phyloP scores from a whole-genome alignment of 2,113 vertebrate species.

The Pteropus alecto region DNA sequence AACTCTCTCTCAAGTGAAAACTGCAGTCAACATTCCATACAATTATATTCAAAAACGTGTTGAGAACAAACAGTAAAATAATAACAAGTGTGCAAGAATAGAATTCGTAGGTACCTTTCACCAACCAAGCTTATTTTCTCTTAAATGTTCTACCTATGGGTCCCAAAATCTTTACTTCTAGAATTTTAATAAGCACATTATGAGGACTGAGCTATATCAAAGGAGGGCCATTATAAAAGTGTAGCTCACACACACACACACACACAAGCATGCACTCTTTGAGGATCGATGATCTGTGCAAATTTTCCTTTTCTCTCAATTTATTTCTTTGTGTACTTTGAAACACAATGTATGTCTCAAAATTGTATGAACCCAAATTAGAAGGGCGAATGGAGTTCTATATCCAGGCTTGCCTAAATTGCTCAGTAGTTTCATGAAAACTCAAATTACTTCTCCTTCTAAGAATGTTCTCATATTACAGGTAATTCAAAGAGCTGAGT shows the following conservation, averaged over 20 bases:
- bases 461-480: background rate
- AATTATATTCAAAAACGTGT: background rate
- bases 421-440: background rate
- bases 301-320: background rate
- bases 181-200: slow-evolving; percentile 35
- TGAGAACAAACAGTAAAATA: background rate
- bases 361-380: background rate
- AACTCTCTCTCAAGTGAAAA: background rate
- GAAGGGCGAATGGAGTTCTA: background rate
- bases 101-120: slow-evolving; percentile 19
- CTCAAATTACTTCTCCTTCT: background rate
- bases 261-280: slow-evolving; percentile 25
- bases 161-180: slow-evolving; percentile 58
- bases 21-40: background rate
- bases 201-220: slow-evolving; percentile 51
- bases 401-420: background rate
- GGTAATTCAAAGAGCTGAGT: background rate
- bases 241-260: background rate
- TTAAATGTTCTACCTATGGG: slow-evolving; percentile 57
- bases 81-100: background rate
- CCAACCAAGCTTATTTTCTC: slow-evolving; percentile 28
- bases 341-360: background rate
- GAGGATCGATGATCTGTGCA: background rate
- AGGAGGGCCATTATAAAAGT: slow-evolving; percentile 33
- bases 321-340: slow-evolving; percentile 38